Conservation (phyloP, 2,797 vertebrate species). For the Ciconia nigra region DNA sequence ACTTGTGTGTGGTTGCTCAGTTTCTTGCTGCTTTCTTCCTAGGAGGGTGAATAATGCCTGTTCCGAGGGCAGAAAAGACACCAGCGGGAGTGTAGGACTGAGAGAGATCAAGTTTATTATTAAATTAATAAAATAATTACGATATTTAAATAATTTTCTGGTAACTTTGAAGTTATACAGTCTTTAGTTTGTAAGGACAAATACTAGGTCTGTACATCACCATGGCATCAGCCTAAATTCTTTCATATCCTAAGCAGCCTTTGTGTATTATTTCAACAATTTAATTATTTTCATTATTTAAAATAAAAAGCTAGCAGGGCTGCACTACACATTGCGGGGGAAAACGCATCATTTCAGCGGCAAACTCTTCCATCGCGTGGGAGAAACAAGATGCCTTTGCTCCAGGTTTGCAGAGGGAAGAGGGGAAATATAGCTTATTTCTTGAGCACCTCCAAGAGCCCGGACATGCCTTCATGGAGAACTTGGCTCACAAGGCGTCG, state of each 20-base stretch:
- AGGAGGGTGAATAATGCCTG: too few relatives aligned
- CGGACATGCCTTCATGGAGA: background rate
- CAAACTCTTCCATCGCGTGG: background rate
- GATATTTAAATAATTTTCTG: background rate
- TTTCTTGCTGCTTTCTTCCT: background rate
- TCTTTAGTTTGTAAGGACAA: background rate
- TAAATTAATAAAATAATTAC: background rate
- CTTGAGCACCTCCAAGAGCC: accelerated
- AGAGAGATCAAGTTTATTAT: background rate
- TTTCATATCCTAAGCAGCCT: background rate
- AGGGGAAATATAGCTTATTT: background rate
- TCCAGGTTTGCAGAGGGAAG: too few relatives aligned
- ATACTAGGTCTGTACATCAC: background rate
- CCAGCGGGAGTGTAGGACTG: background rate
- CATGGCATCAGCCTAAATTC: background rate
- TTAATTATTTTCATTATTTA: background rate
- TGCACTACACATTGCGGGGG: accelerated
- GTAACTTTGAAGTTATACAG: background rate
- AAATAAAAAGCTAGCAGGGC: background rate
- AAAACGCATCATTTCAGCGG: accelerated
- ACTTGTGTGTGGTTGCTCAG: background rate
- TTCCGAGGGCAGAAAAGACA: background rate
- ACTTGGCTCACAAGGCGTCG: background rate
- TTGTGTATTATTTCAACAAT: background rate
- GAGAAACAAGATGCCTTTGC: background rate